These are phyloP conservation scores for Ptilorrhoa leucosticta DNA, from an alignment of 2,113 vertebrate species.

Conservation along the genomic window DNA sequence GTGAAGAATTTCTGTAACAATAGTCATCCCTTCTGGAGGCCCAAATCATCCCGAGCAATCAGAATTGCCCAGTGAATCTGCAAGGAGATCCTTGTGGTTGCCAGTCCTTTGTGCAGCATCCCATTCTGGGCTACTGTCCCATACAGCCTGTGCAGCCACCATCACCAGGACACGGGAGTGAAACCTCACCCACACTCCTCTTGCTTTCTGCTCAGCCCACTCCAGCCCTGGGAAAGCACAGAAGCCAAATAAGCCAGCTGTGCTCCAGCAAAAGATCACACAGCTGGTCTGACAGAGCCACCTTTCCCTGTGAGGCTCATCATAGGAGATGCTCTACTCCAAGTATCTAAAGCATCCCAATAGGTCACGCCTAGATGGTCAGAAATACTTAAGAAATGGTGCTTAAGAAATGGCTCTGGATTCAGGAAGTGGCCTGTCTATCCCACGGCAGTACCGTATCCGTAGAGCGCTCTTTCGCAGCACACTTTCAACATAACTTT, in stretches of 20 bases:
- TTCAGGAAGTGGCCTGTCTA: neutral
- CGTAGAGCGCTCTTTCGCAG: constrained; percentile 67
- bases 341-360: neutral
- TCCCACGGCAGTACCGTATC: constrained; percentile 68
- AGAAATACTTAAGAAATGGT: neutral
- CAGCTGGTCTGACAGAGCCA: neutral
- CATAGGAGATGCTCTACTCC: neutral
- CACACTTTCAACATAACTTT: constrained; percentile 35
- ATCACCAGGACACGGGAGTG: neutral
- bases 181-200: neutral
- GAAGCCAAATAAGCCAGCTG: neutral
- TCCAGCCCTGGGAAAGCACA: neutral
- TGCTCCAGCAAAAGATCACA: neutral
- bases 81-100: neutral
- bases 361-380: neutral
- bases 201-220: neutral
- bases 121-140: rapidly evolving
- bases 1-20: neutral
- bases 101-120: neutral
- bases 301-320: neutral
- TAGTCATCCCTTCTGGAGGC: neutral
- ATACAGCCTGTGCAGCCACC: neutral
- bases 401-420: neutral
- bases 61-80: neutral
- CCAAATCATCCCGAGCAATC: neutral